Evolutionary conservation across 2,797 vertebrate species (phyloP).

Genomic region (Sebastes nivosus): DNA sequence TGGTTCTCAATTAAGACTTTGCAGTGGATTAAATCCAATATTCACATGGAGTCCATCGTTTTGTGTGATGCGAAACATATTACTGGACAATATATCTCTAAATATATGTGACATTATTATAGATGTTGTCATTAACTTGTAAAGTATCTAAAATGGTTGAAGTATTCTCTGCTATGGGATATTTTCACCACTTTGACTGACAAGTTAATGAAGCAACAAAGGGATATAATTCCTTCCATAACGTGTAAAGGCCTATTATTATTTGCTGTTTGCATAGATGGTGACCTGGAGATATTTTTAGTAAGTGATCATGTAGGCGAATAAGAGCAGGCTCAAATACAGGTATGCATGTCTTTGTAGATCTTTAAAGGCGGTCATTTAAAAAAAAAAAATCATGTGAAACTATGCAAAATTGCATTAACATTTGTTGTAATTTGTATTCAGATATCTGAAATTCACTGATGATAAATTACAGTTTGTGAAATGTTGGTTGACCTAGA

Average conservation of each 20-base stretch:
- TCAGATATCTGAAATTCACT: background rate
- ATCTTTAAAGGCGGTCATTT: background rate
- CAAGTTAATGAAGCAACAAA: no score
- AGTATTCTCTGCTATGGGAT: no score
- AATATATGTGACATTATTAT: background rate
- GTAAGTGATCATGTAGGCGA: background rate
- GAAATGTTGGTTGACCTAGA: constrained; percentile 31
- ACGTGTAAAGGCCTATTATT: no score
- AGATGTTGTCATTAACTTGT: background rate
- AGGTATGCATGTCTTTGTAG: background rate
- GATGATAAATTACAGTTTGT: background rate
- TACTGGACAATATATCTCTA: background rate
- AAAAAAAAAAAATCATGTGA: no score
- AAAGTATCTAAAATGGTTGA: background rate
- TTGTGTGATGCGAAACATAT: background rate
- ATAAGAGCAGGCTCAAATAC: background rate
- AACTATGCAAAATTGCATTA: no score
- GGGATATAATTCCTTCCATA: no score
- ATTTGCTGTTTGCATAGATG: no score
- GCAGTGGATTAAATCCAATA: background rate
- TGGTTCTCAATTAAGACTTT: background rate
- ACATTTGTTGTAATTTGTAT: background rate
- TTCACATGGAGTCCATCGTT: background rate
- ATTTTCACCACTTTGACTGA: no score
- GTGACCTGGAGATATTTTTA: no score